These are phyloP conservation scores for Cerastoderma edule DNA, from an alignment of 2,888 invertebrate genomes.

Conservation along the genomic window DNA sequence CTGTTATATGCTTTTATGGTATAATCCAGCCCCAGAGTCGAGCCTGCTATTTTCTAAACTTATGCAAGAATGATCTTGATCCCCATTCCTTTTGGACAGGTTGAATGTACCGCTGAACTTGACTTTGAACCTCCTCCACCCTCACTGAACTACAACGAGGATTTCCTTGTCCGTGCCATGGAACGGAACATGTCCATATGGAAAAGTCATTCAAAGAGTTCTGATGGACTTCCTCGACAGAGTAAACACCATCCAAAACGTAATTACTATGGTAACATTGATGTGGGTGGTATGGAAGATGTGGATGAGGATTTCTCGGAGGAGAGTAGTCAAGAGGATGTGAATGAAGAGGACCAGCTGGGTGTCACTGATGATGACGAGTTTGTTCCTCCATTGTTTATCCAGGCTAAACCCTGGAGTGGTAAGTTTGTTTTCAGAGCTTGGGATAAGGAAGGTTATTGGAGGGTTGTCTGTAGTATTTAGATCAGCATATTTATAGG, in stretches of 20 bases:
- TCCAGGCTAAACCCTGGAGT: conserved; percentile 50
- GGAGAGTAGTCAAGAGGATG: conserved; percentile 30
- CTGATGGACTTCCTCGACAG: conserved; percentile 12
- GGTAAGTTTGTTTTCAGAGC: too few relatives aligned
- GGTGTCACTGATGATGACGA: conserved; percentile 54
- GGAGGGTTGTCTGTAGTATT: too few relatives aligned
- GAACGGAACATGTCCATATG: conserved; percentile 65
- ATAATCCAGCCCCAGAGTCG: too few relatives aligned
- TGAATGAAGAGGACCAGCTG: conserved; percentile 34
- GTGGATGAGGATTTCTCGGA: conserved; percentile 38
- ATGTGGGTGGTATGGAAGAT: conserved; percentile 26
- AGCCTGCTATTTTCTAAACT: too few relatives aligned
- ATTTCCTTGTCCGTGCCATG: conserved; percentile 61
- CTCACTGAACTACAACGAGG: conserved; percentile 56
- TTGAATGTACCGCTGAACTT: background rate
- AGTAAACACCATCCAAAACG: conserved; percentile 2
- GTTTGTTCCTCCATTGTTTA: conserved; percentile 64
- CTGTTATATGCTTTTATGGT: too few relatives aligned
- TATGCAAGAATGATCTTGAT: too few relatives aligned
- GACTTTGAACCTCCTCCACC: conserved; percentile 60
- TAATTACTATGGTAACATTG: conserved; percentile 9
- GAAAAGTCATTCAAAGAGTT: conserved; percentile 60
- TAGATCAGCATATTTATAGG: too few relatives aligned
- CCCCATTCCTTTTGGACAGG: background rate
- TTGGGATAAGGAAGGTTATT: too few relatives aligned